Evolutionary conservation across 2,113 vertebrate species (phyloP).

Genomic region (Camelus bactrianus): DNA sequence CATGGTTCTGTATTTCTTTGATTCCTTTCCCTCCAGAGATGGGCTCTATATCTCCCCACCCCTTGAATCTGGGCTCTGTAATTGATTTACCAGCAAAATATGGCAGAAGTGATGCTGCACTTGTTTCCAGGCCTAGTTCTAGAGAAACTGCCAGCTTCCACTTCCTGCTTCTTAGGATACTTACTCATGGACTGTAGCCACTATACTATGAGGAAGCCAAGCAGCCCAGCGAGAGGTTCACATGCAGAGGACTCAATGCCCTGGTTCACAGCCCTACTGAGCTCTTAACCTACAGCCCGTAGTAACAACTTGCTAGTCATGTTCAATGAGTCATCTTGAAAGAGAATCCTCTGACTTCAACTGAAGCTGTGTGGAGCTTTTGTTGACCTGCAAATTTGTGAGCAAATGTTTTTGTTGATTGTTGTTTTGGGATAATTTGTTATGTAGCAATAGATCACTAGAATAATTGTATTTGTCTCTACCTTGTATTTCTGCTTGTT

Average conservation of each 20-base stretch:
- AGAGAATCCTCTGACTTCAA: background rate
- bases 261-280: background rate
- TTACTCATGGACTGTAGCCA: background rate
- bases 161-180: background rate
- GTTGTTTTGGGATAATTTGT: background rate
- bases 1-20: background rate
- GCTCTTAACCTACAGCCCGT: background rate
- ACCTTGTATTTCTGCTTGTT: background rate
- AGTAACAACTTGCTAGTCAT: background rate
- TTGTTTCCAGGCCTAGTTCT: background rate
- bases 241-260: background rate
- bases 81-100: background rate
- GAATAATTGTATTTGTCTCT: background rate
- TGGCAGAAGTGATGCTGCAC: background rate
- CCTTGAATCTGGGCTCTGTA: background rate
- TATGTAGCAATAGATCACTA: background rate
- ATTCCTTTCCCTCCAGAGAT: background rate
- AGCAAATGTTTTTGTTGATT: conserved; percentile 19
- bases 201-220: background rate
- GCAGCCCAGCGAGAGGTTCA: background rate
- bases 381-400: background rate
- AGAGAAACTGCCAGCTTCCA: conserved; percentile 12
- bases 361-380: background rate
- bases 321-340: background rate
- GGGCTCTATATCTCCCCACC: background rate